Evolutionary conservation across 2,888 invertebrate species (phyloP), one percentile per base, ranked within the genome.

Genomic region (Trichogramma dendrolimi): DNA sequence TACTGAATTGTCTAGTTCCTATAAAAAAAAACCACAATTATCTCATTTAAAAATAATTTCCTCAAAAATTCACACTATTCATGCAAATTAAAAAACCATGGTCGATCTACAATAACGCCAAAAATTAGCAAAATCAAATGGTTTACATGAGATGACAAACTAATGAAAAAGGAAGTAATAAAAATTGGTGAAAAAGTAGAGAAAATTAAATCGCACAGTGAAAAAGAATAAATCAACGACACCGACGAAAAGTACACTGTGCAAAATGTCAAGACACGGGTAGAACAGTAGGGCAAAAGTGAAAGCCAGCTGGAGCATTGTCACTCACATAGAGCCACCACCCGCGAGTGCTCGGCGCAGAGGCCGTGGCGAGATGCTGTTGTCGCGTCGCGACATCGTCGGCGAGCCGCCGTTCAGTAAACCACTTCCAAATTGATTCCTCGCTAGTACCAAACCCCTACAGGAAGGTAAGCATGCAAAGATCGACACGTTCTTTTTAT

Each of bases 281-380:
- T 72, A 73, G 68, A 71, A 67, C 68, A 76, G 69, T 64, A 75
- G 70, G 69, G 73, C 66, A 68, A 76, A 70, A 70, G 73, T 65
- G 71, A 76, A 71, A 70, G 75, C 70, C 70, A 71, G 72, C 71
- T 74, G 72, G 71, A 73, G 73, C 66, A 73, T 74, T 76, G 70
- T 71, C 72, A 79, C 79, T 79, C 78, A 79, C 79, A 79, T 78
- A 69, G 79, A 79, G 71, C 79, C 79, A 67, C 79, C 79, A 63
- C 77, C 76, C 40, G 78, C 77, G 70, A 77, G 69, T 47, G 77
- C 75, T 62, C 78, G 72, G 63, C 79, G 77, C 62, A 78, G 63
- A 43, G 76, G 76, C 68, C 79, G 72, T 40, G 79, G 78, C 14
- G 79, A 79, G 49, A 76, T 78, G 64, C 75, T 79, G 66, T 10